Evolutionary conservation across 2,113 vertebrate genomes (phyloP).

Genomic region (Boleophthalmus pectinirostris): DNA sequence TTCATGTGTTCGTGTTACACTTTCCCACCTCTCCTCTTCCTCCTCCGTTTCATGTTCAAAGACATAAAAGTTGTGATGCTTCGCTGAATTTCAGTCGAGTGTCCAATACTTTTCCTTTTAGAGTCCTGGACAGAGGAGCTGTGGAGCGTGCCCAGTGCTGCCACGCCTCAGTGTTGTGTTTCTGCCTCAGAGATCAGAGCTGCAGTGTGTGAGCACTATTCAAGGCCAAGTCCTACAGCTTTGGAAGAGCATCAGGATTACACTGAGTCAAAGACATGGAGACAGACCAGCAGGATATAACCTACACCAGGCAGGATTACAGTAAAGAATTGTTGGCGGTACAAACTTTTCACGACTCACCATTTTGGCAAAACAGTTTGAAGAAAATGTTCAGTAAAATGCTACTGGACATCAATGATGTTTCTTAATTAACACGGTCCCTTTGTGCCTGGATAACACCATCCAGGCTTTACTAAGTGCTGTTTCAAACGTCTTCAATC

Average conservation of each 20-base stretch:
- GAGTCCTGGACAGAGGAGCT: constrained; percentile 2
- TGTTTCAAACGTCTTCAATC: background rate
- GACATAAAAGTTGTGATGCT: background rate
- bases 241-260: background rate
- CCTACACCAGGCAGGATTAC: background rate
- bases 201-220: constrained; percentile 18
- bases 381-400: background rate
- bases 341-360: background rate
- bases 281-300: background rate
- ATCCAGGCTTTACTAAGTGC: background rate
- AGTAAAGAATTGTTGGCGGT: background rate
- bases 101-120: background rate
- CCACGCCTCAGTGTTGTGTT: background rate
- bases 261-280: constrained; percentile 2
- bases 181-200: constrained; percentile 25
- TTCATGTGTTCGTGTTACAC: background rate
- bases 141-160: constrained; percentile 4
- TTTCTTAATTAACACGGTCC: background rate
- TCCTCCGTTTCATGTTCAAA: background rate
- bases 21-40: constrained; percentile 10
- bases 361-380: background rate
- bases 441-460: no score
- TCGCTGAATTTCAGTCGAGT: constrained; percentile 2
- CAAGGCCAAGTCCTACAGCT: background rate
- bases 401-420: background rate